phyloP scores from a whole-genome alignment of 1,140 invertebrate species.

The Schlechtendalia chinensis region DNA sequence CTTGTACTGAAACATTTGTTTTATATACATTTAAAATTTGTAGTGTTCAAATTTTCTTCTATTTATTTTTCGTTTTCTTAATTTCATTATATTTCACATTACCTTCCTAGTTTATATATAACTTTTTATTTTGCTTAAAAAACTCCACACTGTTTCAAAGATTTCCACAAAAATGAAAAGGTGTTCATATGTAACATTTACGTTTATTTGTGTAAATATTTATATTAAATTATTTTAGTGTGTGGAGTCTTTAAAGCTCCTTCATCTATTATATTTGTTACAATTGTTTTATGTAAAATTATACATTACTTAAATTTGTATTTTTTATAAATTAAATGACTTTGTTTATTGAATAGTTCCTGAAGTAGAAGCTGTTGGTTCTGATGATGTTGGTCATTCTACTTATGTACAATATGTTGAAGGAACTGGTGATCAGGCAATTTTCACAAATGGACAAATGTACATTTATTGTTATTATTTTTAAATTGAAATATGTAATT shows the following conservation, averaged over 20 bases:
- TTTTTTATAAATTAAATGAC: background rate
- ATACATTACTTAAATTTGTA: background rate
- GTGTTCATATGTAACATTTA: background rate
- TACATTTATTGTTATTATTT: constrained; percentile 54
- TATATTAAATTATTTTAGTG: background rate
- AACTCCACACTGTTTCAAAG: background rate
- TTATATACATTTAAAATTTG: background rate
- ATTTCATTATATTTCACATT: background rate
- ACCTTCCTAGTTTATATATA: background rate
- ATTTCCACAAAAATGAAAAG: background rate
- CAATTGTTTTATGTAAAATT: background rate
- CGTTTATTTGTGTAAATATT: background rate
- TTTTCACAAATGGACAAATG: constrained; percentile 73
- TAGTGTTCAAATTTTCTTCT: background rate
- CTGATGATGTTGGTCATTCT: constrained; percentile 62
- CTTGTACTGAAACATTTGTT: constrained; percentile 12
- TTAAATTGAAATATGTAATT: background rate
- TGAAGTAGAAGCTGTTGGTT: constrained; percentile 60
- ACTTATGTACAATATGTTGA: constrained; percentile 73
- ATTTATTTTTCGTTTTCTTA: background rate
- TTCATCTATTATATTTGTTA: background rate
- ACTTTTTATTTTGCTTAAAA: constrained; percentile 21
- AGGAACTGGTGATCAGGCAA: constrained; percentile 63
- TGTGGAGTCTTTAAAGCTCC: background rate
- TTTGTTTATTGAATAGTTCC: constrained; percentile 57